A percentile compares a stretch with the other conserved stretches of the same genome.
Conservation (phyloP, 2,797 vertebrate genomes). For the Rhyacichthys aspro region DNA sequence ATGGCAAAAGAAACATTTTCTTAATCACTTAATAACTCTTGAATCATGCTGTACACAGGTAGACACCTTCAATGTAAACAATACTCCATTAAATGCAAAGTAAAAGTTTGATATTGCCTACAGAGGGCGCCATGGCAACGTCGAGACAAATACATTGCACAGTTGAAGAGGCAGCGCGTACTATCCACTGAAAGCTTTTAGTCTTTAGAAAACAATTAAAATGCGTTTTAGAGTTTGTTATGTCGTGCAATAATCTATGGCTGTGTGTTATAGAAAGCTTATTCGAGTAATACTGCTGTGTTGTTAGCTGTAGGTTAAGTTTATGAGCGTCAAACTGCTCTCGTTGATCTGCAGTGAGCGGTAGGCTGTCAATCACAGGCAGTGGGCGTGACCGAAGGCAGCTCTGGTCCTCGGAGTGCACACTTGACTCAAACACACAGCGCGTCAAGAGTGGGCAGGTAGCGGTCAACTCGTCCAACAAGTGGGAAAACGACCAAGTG, state of each 20-base stretch:
- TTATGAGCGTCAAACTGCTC: not conserved
- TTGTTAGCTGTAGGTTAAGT: not conserved
- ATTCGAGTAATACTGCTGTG: not conserved
- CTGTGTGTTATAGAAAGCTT: no score
- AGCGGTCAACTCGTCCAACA: slow-evolving; percentile 51
- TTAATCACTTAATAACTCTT: not conserved
- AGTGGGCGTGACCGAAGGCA: slow-evolving; percentile 50
- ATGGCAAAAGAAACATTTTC: not conserved
- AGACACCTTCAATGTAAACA: not conserved
- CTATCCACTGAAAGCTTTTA: not conserved
- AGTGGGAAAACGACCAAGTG: slow-evolving; percentile 23
- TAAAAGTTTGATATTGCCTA: slow-evolving; percentile 37
- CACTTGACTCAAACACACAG: slow-evolving; percentile 30
- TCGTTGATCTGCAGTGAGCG: slow-evolving; percentile 19
- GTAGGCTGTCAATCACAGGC: slow-evolving; percentile 19
- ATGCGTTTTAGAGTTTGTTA: not conserved
- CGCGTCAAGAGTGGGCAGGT: slow-evolving; percentile 42
- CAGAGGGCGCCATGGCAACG: slow-evolving; percentile 72
- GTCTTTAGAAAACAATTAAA: no score
- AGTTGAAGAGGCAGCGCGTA: not conserved
- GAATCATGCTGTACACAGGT: not conserved
- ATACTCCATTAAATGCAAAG: not conserved
- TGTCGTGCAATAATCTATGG: not conserved
- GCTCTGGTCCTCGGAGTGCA: slow-evolving; percentile 44
- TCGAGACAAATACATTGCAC: slow-evolving; percentile 7